Conservation (phyloP, 2,113 vertebrate species). For the Arvicanthis niloticus region DNA sequence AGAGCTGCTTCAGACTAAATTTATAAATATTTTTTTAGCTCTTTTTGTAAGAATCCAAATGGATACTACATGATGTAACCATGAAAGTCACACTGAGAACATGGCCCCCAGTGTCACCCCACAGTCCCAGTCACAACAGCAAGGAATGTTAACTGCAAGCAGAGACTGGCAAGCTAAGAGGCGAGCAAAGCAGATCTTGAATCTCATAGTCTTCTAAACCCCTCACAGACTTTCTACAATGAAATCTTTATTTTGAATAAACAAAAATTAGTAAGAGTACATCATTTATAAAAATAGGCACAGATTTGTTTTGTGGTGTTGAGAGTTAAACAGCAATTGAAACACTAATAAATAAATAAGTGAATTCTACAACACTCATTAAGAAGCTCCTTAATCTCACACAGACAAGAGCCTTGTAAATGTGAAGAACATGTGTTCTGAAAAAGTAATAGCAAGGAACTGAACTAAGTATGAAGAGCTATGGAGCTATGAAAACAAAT, state of each 20-base stretch:
- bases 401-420: conserved; percentile 31
- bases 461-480: neutral
- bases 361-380: neutral
- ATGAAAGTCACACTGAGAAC: neutral
- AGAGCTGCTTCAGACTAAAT: conserved; percentile 29
- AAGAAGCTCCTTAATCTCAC: neutral
- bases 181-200: neutral
- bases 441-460: neutral
- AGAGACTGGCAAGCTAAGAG: neutral
- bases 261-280: conserved; percentile 28
- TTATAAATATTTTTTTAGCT: conserved; percentile 33
- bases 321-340: conserved; percentile 11
- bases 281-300: neutral
- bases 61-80: neutral
- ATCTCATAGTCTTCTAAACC: neutral
- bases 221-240: neutral
- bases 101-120: neutral
- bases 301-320: conserved; percentile 37
- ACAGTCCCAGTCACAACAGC: neutral
- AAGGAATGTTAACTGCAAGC: neutral
- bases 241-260: conserved; percentile 33
- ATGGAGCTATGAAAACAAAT: neutral
- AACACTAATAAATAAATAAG: conserved; percentile 52
- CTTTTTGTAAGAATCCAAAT: neutral
- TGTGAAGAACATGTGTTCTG: neutral